Evolutionary conservation across 2,797 vertebrate genomes (phyloP).

Genomic region (Aulostomus chinensis): DNA sequence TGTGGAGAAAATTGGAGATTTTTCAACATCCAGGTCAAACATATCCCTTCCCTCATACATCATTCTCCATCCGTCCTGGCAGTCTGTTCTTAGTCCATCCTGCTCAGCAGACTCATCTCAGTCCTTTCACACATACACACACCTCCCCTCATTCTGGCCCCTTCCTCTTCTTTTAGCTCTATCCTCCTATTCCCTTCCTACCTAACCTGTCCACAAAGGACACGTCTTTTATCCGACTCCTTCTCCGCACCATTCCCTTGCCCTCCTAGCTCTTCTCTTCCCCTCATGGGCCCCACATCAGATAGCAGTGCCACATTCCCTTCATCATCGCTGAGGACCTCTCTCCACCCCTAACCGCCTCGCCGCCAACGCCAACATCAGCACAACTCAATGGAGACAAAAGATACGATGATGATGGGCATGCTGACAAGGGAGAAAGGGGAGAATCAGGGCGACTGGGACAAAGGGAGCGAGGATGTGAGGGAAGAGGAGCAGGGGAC

Average conservation of each 20-base stretch:
- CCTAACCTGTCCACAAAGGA: conserved; percentile 40
- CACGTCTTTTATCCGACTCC: conserved; percentile 19
- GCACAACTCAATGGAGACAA: conserved; percentile 85
- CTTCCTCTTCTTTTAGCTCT: conserved; percentile 12
- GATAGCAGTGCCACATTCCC: conserved; percentile 60
- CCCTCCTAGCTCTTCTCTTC: conserved; percentile 45
- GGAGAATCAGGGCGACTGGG: conserved; percentile 71
- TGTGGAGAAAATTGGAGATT: conserved; percentile 47
- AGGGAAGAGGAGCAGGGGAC: conserved; percentile 57
- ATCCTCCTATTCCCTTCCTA: conserved; percentile 2
- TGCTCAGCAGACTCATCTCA: conserved; percentile 28
- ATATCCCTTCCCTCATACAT: conserved; percentile 12
- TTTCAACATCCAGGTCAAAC: conserved; percentile 46
- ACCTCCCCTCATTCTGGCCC: conserved; percentile 28
- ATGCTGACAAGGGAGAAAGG: conserved; percentile 72
- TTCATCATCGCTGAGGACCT: conserved; percentile 51
- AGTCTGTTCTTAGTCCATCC: too few relatives aligned
- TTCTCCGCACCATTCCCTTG: conserved; percentile 1
- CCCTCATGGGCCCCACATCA: conserved; percentile 82
- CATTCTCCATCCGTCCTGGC: too few relatives aligned
- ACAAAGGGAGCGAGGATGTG: conserved; percentile 58
- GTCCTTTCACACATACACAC: too few relatives aligned
- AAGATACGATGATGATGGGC: conserved; percentile 74
- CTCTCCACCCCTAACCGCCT: conserved; percentile 62
- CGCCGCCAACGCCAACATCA: conserved; percentile 34